A percentile compares a stretch with the other conserved stretches of the same genome.
phyloP scores from a whole-genome alignment of 92 coral and sea anemone genomes.

The Virgularia gustaviana region DNA sequence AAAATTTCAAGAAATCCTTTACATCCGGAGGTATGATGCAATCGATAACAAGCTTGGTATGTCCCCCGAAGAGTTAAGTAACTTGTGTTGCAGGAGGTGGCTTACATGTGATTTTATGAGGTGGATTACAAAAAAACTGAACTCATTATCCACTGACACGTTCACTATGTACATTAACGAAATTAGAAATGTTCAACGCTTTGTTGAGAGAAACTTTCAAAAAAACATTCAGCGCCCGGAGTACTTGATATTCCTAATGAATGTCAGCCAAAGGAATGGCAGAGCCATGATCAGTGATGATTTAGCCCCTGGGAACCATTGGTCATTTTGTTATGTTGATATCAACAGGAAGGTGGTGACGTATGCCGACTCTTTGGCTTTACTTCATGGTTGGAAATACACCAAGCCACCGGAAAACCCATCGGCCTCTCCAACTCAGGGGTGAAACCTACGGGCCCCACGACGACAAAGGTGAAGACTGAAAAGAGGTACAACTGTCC shows the following conservation, averaged over 20 bases:
- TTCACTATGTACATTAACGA: constrained; percentile 15
- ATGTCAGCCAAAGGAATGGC: constrained; percentile 2
- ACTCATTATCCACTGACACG: background rate
- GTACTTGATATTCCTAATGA: background rate
- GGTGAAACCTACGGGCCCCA: too few species aligned
- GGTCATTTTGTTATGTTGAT: constrained; percentile 26
- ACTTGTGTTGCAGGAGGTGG: constrained; percentile 32
- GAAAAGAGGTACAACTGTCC: too few species aligned
- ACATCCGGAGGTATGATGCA: constrained; percentile 2
- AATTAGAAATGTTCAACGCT: background rate
- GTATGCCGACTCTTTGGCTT: constrained; percentile 39
- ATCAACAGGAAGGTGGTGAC: too few species aligned
- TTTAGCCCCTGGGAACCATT: constrained; percentile 10
- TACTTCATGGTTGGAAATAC: too few species aligned
- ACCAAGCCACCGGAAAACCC: too few species aligned
- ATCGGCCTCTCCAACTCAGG: too few species aligned
- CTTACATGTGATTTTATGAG: constrained; percentile 24
- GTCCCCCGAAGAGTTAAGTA: constrained; percentile 4
- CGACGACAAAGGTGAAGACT: too few species aligned
- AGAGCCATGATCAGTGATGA: constrained; percentile 9
- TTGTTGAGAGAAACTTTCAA: too few species aligned
- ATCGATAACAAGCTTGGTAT: background rate
- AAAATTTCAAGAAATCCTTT: too few species aligned
- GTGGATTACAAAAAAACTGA: constrained; percentile 20
- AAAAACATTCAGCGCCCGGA: too few species aligned